phyloP scores from a whole-genome alignment of 2,113 vertebrate genomes.

The Lota lota region DNA sequence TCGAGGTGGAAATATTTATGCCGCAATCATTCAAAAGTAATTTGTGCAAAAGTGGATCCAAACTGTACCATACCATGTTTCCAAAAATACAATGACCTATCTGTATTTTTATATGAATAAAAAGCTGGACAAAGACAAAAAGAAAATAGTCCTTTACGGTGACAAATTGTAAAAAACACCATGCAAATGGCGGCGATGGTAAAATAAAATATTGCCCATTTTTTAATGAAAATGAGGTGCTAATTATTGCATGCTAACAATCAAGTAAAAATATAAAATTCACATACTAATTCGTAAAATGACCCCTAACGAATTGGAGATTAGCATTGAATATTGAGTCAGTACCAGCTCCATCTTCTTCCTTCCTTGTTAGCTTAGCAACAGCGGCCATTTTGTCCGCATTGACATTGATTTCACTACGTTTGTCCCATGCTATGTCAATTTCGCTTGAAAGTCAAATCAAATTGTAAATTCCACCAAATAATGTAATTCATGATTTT shows the following conservation, averaged over 20 bases:
- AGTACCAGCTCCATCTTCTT: constrained; percentile 58
- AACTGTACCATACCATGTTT: too few relatives aligned
- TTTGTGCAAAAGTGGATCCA: background rate
- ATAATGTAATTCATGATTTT: too few relatives aligned
- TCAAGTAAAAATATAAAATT: constrained; percentile 26
- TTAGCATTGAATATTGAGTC: constrained; percentile 26
- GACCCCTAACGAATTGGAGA: background rate
- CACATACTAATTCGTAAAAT: background rate
- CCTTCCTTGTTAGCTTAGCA: constrained; percentile 58
- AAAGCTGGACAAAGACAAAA: too few relatives aligned
- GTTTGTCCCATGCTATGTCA: constrained; percentile 25
- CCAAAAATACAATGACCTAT: too few relatives aligned
- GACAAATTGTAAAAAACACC: too few relatives aligned
- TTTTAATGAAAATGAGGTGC: too few relatives aligned
- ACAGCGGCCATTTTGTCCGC: constrained; percentile 76
- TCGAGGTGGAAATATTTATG: constrained; percentile 40
- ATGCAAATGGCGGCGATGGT: too few relatives aligned
- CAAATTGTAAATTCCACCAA: background rate
- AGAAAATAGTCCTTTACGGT: too few relatives aligned
- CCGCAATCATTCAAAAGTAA: background rate
- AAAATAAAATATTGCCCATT: too few relatives aligned
- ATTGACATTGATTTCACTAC: constrained; percentile 36
- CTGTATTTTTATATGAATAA: too few relatives aligned
- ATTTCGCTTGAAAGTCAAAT: constrained; percentile 8
- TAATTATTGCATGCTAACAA: too few relatives aligned